A percentile compares a stretch with the other conserved stretches of the same genome.
These are phyloP conservation scores for Lepidocyrtinus sp. DNA, from an alignment of 2,888 invertebrate genomes.

Conservation along the genomic window DNA sequence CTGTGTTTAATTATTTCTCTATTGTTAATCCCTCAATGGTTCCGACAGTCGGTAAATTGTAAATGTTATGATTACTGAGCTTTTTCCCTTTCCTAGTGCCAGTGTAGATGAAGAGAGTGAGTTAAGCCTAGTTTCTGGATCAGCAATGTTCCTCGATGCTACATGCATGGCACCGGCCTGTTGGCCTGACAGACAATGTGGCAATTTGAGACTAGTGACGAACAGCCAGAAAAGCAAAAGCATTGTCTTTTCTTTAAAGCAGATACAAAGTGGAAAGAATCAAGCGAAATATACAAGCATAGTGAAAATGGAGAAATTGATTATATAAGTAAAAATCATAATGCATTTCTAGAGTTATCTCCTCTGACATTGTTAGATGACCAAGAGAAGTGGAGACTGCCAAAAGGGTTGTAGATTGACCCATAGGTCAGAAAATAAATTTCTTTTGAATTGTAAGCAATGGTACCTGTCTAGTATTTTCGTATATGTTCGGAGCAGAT, in stretches of 20 bases:
- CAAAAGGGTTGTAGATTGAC: constrained; percentile 2
- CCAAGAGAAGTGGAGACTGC: not conserved
- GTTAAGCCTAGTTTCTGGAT: constrained; percentile 21
- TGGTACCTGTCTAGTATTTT: too few species aligned
- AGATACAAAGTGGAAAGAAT: not conserved
- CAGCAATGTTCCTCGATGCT: not conserved
- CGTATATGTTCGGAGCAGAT: too few species aligned
- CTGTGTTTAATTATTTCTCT: constrained; percentile 69
- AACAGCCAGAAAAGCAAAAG: not conserved
- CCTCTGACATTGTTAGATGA: not conserved
- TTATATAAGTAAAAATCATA: not conserved
- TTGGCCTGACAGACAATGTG: not conserved
- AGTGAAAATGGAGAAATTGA: not conserved
- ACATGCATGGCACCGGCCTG: not conserved
- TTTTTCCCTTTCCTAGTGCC: constrained; percentile 44
- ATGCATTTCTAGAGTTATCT: not conserved
- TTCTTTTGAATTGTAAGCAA: too few species aligned
- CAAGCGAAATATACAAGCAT: too few species aligned
- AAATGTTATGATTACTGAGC: constrained; percentile 56
- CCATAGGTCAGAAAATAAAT: not conserved
- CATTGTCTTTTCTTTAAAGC: not conserved
- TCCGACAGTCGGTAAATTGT: constrained; percentile 51
- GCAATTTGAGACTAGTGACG: not conserved
- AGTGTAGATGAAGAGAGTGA: not conserved
- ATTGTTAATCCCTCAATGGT: constrained; percentile 65